Base-by-base conservation (phyloP, 2,888 invertebrate genomes). In the Incurvaria masculella region DNA sequence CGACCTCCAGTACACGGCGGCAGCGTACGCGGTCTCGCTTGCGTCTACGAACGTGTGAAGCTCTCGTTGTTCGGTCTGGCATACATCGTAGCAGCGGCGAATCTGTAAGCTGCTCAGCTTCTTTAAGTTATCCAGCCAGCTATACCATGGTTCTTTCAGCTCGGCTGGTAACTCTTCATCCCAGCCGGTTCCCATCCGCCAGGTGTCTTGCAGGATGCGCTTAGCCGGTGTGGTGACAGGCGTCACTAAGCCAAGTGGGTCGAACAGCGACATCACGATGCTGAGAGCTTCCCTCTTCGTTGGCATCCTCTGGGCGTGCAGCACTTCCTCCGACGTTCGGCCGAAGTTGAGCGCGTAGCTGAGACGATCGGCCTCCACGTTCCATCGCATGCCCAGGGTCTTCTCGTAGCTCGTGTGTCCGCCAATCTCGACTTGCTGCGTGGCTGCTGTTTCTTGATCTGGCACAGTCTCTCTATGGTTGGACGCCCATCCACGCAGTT, bases 231-330 rank as follows among this genome's bases (percentile, higher is more conserved):
- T 46, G 1, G 56, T 56, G 18, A 55, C 53, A 2, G 60, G 56
- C 0, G 51, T 44, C 1, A 59, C 47, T n/a, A 60, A 48, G 1
- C 58, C 58, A 1, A 60, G 48, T 0, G 59, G 59, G 41, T 61
- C 58, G 47, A 53, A 62, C 6, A 60, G 41, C 1, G 58, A 56
- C 59, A 61, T 60, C 4, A 58, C 50, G 0, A 58, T 45, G 0
- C 56, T 41, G 6, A 59, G 45, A n/a, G 57, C 19, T 21, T 58
- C 52, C 4, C 56, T 47, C 26, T 59, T 59, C 1, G 57, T 59
- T 2, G 56, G 56, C 6, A 51, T 44, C 3, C 51, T 43, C 19
- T n/a, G 39, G 1, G 52, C 46, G 17, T 52, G 45, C 17, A 53
- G 38, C 14, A 58, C 51, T 4, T 52, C 51, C 4, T 14, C 8